Evolutionary conservation across 2,113 vertebrate species (phyloP), one percentile per base, ranked within the genome.

Genomic region (Bungarus multicinctus): DNA sequence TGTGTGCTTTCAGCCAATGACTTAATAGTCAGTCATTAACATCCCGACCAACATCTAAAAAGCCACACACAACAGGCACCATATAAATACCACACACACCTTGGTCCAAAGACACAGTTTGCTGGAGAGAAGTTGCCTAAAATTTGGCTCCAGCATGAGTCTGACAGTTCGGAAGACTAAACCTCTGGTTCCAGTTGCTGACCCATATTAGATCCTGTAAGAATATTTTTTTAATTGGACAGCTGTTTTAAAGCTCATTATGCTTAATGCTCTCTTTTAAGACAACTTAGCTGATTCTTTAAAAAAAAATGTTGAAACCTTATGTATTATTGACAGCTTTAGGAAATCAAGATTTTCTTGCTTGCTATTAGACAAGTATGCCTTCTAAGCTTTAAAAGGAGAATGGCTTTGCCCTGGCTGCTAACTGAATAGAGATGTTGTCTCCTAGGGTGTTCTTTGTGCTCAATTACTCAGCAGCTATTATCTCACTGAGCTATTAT

Each of bases 241-340:
- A 87, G n/a, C 9, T 34, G 1, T 88, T 53, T 34, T n/a, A 54
- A 22, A 52, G 5, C 5, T n/a, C 25, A 16, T 54, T 88, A 54
- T 92, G 11, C 94, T 89, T 88, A 92, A 88, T 94, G 8, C 89
- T 89, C 92, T 95, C 90, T 45, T 0, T 11, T 93, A 43, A 92
- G 23, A n/a, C 30, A 87, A 2, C 87, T 94, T 94, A 94, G 95
- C 94, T 96, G 95, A 2, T 90, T 94, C 93, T 87, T 92, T 52
- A 52, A 52, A 89, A 95, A 95, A 95, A 95, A 27, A 93, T 92
- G 9, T 30, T 85, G 92, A 95, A 27, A 87, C 54, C n/a, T 91
- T 95, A 95, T n/a, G 69, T 95, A 87, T 95, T 94, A 91, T 11
- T 89, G 74, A 9, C 86, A 89, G 94, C 64, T 92, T 95, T 94